Evolutionary conservation across 2,888 invertebrate species (phyloP), one percentile per base, ranked within the genome.

Genomic region (Drosophila mettleri): DNA sequence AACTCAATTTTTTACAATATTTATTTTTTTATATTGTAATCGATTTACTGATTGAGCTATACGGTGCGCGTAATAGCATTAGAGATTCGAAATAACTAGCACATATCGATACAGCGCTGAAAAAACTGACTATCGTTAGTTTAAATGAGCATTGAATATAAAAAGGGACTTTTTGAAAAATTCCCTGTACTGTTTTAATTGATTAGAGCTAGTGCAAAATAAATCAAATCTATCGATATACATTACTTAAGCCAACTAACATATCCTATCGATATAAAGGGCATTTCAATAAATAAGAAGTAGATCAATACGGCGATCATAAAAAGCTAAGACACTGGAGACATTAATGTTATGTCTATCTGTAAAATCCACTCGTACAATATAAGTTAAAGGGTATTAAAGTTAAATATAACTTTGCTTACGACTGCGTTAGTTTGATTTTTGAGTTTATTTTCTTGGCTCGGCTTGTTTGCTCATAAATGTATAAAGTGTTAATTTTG

Each of bases 401-500:
- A 45, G 16, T 48, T n/a, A 74, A 71, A 65, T 29, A 59, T 41
- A 24, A 33, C 4, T 38, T n/a, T 45, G 33, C 33, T 16, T 49
- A 3, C 22, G 20, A 5, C 38, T 24, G 36, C 51, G 12, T 41
- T 24, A 48, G 41, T 53, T 61, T 63, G 22, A 59, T 60, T 48
- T 57, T 22, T 34, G 33, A 24, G 20, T 27, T 31, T 29, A 22
- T 36, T 41, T 61, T 16, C 39, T 34, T 60, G 5, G 4, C 7
- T n/a, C 22, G 27, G 41, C 33, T 62, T 59, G 69, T 57, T 76
- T 76, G 58, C 58, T 61, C 67, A 65, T 69, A 74, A 71, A 71
- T 78, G 63, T 55, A 61, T 58, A 65, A 66, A 68, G 75, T 72
- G 80, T 61, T 83, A 78, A 81, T 84, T 83, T 82, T 24, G 41